A percentile compares a stretch with the other conserved stretches of the same genome.
These are phyloP conservation scores for Triplophysa tibetana DNA, from an alignment of 2,113 vertebrate genomes.

Conservation along the genomic window DNA sequence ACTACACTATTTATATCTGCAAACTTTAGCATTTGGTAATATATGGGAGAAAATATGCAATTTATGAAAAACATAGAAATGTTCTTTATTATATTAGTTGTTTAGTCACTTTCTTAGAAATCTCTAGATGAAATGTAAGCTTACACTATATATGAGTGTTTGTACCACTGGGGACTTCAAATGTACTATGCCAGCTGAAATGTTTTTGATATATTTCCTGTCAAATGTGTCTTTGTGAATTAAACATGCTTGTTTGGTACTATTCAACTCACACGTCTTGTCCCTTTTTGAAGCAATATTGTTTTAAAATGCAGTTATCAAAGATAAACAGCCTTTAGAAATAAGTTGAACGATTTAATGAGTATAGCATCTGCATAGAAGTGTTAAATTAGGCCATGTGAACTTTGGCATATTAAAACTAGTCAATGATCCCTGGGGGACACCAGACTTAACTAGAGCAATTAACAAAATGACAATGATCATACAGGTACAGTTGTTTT, in stretches of 20 bases:
- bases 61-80: constrained; percentile 51
- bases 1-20: constrained; percentile 43
- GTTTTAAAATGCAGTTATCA: background rate
- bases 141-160: constrained; percentile 26
- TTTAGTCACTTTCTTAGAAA: constrained; percentile 57
- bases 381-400: background rate
- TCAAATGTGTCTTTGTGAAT: constrained; percentile 72
- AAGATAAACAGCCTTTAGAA: background rate
- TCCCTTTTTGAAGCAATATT: background rate
- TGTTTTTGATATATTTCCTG: constrained; percentile 69
- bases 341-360: background rate
- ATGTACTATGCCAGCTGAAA: constrained; percentile 66
- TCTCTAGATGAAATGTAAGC: constrained; percentile 4
- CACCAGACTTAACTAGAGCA: background rate
- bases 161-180: constrained; percentile 62
- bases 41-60: constrained; percentile 70
- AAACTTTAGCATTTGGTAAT: constrained; percentile 34
- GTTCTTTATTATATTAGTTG: constrained; percentile 60
- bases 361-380: background rate
- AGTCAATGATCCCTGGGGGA: background rate
- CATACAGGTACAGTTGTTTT: background rate
- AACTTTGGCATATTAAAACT: background rate
- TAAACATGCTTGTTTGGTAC: constrained; percentile 69
- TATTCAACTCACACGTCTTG: constrained; percentile 39
- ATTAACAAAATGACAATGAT: background rate